These are phyloP conservation scores for Sprattus sprattus DNA, from an alignment of 2,113 vertebrate species.

Conservation along the genomic window DNA sequence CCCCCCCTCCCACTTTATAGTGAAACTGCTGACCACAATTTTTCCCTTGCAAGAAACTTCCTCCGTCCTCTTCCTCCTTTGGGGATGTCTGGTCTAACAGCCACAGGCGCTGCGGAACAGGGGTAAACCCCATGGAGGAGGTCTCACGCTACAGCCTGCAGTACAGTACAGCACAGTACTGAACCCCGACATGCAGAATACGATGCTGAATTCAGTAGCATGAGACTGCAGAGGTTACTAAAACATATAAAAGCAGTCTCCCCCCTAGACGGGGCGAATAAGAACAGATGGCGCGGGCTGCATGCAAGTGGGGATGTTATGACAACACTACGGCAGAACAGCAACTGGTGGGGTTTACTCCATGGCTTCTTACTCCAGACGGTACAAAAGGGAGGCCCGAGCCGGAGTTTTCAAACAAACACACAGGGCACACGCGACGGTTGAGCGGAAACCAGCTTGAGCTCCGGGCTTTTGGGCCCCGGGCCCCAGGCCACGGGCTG, in stretches of 20 bases:
- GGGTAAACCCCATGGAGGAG: background rate
- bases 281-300: conserved; percentile 10
- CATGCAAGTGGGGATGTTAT: background rate
- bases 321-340: background rate
- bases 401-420: background rate
- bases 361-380: conserved; percentile 11
- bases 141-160: background rate
- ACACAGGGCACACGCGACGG: background rate
- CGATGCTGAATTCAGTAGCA: background rate
- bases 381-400: background rate
- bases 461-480: background rate
- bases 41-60: background rate
- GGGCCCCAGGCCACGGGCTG: background rate
- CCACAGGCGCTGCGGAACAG: background rate
- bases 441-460: background rate
- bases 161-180: background rate
- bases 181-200: background rate
- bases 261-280: background rate
- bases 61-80: background rate
- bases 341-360: background rate
- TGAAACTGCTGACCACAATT: background rate
- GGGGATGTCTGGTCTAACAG: background rate
- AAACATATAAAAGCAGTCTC: conserved; percentile 22
- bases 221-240: conserved; percentile 16
- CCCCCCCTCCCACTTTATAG: background rate